A percentile compares a stretch with the other conserved stretches of the same genome.
Evolutionary conservation across 2,113 vertebrate genomes (phyloP).

Genomic region (Naja naja): DNA sequence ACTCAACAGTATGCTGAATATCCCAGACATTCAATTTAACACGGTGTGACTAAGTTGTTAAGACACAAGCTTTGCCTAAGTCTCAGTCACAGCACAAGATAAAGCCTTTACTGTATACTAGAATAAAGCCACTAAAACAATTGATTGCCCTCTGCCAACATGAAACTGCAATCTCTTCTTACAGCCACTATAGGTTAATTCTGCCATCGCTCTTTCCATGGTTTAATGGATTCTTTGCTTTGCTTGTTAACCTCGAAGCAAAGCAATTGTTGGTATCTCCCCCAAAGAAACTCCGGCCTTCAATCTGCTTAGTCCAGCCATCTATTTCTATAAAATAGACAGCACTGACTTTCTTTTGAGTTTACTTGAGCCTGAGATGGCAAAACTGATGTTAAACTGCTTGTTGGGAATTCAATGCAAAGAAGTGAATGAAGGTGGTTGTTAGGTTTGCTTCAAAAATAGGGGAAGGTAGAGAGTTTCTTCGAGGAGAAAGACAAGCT

Average conservation of each 20-base stretch:
- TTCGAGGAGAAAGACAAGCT: not conserved
- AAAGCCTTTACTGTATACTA: not conserved
- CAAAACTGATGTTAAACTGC: not conserved
- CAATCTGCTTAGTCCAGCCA: not conserved
- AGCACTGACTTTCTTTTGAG: not conserved
- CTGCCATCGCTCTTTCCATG: not conserved
- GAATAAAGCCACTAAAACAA: not conserved
- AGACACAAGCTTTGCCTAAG: not conserved
- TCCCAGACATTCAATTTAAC: not conserved
- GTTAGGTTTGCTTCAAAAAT: not conserved
- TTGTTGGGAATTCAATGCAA: not conserved
- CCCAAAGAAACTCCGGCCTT: not conserved
- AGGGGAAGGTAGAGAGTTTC: not conserved
- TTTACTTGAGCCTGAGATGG: not conserved
- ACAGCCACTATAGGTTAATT: not conserved
- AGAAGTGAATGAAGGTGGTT: not conserved
- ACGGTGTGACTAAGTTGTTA: not conserved
- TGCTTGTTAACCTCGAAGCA: not conserved
- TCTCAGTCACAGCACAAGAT: not conserved
- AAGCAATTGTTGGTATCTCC: not conserved
- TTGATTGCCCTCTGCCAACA: not conserved
- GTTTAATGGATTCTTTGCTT: not conserved
- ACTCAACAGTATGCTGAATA: not conserved
- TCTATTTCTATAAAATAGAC: not conserved
- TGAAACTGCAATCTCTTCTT: not conserved